Conservation (phyloP, 2,888 invertebrate species). For the Eledone cirrhosa region DNA sequence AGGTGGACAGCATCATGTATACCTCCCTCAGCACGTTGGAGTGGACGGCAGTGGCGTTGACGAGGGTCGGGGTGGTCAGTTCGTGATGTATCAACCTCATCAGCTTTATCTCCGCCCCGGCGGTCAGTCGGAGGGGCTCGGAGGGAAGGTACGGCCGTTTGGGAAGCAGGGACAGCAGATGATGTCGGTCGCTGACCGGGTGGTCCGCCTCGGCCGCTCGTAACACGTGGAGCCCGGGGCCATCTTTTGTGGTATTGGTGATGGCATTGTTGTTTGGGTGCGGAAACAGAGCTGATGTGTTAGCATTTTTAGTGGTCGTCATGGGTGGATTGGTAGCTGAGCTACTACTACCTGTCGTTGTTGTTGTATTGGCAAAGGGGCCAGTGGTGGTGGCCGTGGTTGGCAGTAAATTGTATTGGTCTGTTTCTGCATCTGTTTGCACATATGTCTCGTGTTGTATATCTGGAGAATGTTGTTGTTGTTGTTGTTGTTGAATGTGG, state of each 20-base stretch:
- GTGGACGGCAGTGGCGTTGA: slow-evolving; percentile 38
- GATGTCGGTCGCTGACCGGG: slow-evolving; percentile 33
- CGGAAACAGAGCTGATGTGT: not conserved
- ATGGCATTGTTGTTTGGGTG: not conserved
- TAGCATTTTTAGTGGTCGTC: not conserved
- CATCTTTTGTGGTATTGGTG: not conserved
- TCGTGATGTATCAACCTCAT: slow-evolving; percentile 48
- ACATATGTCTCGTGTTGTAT: too few relatives aligned
- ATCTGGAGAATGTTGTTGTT: slow-evolving; percentile 4
- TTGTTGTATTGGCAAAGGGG: slow-evolving; percentile 33
- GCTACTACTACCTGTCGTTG: too few relatives aligned
- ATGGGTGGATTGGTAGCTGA: too few relatives aligned
- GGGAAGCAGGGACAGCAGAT: slow-evolving; percentile 41
- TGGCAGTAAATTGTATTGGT: slow-evolving; percentile 3
- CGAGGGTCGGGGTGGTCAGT: slow-evolving; percentile 34
- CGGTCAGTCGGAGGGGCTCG: slow-evolving; percentile 44
- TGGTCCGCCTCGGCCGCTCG: not conserved
- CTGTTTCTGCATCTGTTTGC: slow-evolving; percentile 21
- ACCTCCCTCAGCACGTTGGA: slow-evolving; percentile 48
- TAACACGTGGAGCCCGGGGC: not conserved
- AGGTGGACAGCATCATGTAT: slow-evolving; percentile 54
- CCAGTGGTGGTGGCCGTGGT: slow-evolving; percentile 28
- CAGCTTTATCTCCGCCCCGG: slow-evolving; percentile 49
- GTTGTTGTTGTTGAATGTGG: slow-evolving; percentile 30
- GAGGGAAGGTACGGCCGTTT: slow-evolving; percentile 48